These are phyloP conservation scores for Diaprepes abbreviatus DNA, from an alignment of 2,888 invertebrate species.

Conservation along the genomic window DNA sequence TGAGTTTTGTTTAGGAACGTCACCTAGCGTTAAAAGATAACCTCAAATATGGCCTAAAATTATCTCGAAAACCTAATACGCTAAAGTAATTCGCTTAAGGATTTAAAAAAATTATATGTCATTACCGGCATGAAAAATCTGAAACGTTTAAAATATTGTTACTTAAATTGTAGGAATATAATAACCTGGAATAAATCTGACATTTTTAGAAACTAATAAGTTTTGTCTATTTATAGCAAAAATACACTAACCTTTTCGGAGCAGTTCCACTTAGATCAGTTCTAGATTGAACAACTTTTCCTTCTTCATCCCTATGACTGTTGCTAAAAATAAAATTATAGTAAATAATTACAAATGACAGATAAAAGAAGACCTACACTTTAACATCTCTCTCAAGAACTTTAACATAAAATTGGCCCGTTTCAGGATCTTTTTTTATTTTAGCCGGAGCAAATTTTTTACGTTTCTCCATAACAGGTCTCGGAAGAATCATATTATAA, in stretches of 20 bases:
- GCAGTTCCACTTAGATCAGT: slow-evolving; percentile 54
- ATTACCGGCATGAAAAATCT: too few relatives aligned
- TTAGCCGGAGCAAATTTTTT: slow-evolving; percentile 58
- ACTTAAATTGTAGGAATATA: too few relatives aligned
- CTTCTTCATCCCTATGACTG: slow-evolving; percentile 31
- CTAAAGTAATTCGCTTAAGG: too few relatives aligned
- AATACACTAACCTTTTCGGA: slow-evolving; percentile 61
- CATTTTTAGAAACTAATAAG: too few relatives aligned
- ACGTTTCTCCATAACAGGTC: slow-evolving; percentile 51
- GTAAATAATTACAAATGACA: slow-evolving; percentile 35
- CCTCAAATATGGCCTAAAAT: too few relatives aligned
- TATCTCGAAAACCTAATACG: too few relatives aligned
- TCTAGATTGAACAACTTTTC: slow-evolving; percentile 51
- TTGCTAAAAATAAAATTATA: slow-evolving; percentile 41
- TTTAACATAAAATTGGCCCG: slow-evolving; percentile 52
- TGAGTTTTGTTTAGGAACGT: too few relatives aligned
- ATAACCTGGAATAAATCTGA: too few relatives aligned
- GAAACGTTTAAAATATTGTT: too few relatives aligned
- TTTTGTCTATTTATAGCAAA: too few relatives aligned
- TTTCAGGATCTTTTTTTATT: slow-evolving; percentile 52
- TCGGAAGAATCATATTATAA: slow-evolving; percentile 22
- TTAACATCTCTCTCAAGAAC: slow-evolving; percentile 54
- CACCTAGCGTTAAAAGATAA: too few relatives aligned
- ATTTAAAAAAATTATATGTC: too few relatives aligned
- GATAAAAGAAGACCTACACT: slow-evolving; percentile 53